Conservation (phyloP, 1,140 invertebrate species). For the Calliopsis andreniformis region DNA sequence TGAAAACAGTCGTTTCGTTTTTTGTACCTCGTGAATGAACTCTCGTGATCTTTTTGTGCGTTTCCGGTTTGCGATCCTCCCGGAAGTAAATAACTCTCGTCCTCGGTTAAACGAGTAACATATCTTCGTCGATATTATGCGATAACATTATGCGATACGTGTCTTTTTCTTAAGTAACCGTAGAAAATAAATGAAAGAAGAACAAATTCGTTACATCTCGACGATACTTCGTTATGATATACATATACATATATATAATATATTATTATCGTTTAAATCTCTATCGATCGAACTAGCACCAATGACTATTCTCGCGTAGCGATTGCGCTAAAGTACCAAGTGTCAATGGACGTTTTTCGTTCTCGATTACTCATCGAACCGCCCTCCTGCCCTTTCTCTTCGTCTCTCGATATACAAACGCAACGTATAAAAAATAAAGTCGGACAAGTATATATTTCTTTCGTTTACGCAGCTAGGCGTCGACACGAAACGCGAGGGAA, state of each 20-base stretch:
- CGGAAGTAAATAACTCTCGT: background rate
- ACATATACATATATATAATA: slow-evolving; percentile 16
- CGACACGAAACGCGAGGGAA: slow-evolving; percentile 22
- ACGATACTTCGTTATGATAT: slow-evolving; percentile 14
- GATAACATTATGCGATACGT: slow-evolving; percentile 21
- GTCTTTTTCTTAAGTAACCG: slow-evolving; percentile 26
- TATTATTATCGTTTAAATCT: slow-evolving; percentile 25
- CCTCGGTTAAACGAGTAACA: background rate
- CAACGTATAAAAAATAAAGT: slow-evolving; percentile 66
- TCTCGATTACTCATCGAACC: slow-evolving; percentile 15
- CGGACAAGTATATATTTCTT: slow-evolving; percentile 47
- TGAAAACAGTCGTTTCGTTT: slow-evolving; percentile 43
- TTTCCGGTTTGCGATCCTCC: slow-evolving; percentile 42
- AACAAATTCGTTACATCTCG: slow-evolving; percentile 35
- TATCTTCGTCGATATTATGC: slow-evolving; percentile 28
- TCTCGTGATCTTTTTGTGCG: slow-evolving; percentile 50
- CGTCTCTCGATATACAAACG: slow-evolving; percentile 50
- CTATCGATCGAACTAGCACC: slow-evolving; percentile 40
- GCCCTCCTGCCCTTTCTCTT: slow-evolving; percentile 11
- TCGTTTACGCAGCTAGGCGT: slow-evolving; percentile 40
- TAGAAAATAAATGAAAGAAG: slow-evolving; percentile 21
- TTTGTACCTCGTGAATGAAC: slow-evolving; percentile 49
- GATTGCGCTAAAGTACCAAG: slow-evolving; percentile 18
- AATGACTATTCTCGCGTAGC: slow-evolving; percentile 32
- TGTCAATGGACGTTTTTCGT: slow-evolving; percentile 40